Evolutionary conservation across 1,140 invertebrate genomes (phyloP).

Genomic region (Chironomus striatipennis): DNA sequence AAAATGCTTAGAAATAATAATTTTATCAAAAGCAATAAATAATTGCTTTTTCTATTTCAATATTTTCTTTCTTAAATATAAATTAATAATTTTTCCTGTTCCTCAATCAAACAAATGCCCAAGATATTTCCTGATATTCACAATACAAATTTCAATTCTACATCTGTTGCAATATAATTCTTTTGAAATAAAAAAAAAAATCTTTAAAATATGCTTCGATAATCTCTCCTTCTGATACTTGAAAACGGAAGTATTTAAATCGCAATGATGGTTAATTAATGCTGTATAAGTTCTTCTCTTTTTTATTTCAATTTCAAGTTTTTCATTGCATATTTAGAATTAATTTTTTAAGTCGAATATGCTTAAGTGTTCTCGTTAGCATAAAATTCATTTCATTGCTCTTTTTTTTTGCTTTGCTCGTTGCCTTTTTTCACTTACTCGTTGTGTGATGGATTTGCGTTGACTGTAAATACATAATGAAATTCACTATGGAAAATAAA

Average conservation of each 20-base stretch:
- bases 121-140: not conserved
- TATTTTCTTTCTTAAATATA: too few relatives aligned
- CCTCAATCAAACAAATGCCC: not conserved
- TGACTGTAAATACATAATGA: too few relatives aligned
- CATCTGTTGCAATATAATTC: not conserved
- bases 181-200: not conserved
- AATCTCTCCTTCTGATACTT: not conserved
- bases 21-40: too few relatives aligned
- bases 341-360: constrained; percentile 2
- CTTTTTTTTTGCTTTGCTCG: not conserved
- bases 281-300: not conserved
- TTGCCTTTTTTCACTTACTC: too few relatives aligned
- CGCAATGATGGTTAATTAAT: constrained; percentile 13
- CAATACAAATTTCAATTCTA: not conserved
- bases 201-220: not conserved
- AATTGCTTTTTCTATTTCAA: too few relatives aligned
- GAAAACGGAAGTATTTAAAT: constrained; percentile 14
- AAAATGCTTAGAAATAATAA: too few relatives aligned
- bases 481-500: too few relatives aligned
- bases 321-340: not conserved
- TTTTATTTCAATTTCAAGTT: not conserved
- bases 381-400: constrained; percentile 8
- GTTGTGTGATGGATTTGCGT: too few relatives aligned
- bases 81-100: too few relatives aligned
- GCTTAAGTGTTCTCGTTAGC: not conserved